Evolutionary conservation across 2,888 invertebrate genomes (phyloP), one percentile per base, ranked within the genome.

Genomic region (Penaeus monodon): DNA sequence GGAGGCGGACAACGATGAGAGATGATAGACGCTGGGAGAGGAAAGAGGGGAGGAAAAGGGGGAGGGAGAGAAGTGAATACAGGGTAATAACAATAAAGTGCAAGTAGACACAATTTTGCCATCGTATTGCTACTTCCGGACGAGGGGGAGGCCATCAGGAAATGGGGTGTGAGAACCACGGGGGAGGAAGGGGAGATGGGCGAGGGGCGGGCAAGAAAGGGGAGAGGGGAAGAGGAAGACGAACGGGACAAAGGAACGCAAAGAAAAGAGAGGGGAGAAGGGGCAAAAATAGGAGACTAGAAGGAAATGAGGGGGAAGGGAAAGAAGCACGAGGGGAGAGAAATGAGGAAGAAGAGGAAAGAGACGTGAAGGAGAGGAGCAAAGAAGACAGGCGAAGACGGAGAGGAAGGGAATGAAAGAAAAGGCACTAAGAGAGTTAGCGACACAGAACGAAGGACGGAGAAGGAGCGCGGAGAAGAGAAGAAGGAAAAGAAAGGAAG

Each of bases 61-160:
- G 76, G 65, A 63, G 29, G 77, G 27, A 77, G 66, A 73, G 66
- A 66, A 77, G 68, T n/a, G 29, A 29, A 29, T 49, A 49, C 49
- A 49, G 33, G 74, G 82, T 82, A 82, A 81, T 82, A 82, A 82
- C 82, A 82, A 82, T 82, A 82, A 74, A 82, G 82, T 64, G 74
- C 73, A 74, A 82, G 82, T 82, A 82, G 82, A 82, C 82, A 82
- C 82, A 82, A 82, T 82, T 82, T 82, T 73, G 74, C 81, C 81
- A 73, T 82, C 74, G 82, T 74, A 82, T 70, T 82, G 82, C 66
- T 82, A 64, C 82, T 82, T 82, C 82, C 82, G 77, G 73, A 70
- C 76, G 66, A 57, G 57, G 77, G 76, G 83, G 76, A 77, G 65
- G 65, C 64, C 65, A 83, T 74, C 74, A 73, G 76, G 83, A 83